Evolutionary conservation across 2,797 vertebrate genomes (phyloP).

Genomic region (Synaphobranchus kaupii): DNA sequence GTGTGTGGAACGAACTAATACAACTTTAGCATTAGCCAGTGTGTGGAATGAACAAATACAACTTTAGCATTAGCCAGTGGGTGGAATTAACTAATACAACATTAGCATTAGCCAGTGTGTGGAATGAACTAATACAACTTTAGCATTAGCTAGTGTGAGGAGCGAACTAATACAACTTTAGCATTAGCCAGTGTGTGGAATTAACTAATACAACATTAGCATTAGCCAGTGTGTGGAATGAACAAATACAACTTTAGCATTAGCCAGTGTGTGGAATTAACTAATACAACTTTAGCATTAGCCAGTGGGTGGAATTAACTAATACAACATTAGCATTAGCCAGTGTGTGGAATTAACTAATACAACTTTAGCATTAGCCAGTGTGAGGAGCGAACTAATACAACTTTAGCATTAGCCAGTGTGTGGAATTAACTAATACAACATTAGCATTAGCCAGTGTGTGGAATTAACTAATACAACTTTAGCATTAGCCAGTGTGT

Average conservation of each 20-base stretch:
- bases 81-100: background rate
- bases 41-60: background rate
- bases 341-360: background rate
- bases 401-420: background rate
- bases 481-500: background rate
- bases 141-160: background rate
- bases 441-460: background rate
- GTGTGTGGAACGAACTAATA: background rate
- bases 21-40: background rate
- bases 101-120: background rate
- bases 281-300: background rate
- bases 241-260: background rate
- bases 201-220: background rate
- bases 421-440: background rate
- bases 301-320: background rate
- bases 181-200: background rate
- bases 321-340: background rate
- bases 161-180: background rate
- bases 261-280: background rate
- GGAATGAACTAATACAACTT: background rate
- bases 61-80: background rate
- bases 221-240: background rate
- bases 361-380: background rate
- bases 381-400: background rate
- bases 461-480: background rate